These are phyloP conservation scores for Typhlichthys subterraneus DNA, from an alignment of 2,797 vertebrate genomes.

Conservation along the genomic window DNA sequence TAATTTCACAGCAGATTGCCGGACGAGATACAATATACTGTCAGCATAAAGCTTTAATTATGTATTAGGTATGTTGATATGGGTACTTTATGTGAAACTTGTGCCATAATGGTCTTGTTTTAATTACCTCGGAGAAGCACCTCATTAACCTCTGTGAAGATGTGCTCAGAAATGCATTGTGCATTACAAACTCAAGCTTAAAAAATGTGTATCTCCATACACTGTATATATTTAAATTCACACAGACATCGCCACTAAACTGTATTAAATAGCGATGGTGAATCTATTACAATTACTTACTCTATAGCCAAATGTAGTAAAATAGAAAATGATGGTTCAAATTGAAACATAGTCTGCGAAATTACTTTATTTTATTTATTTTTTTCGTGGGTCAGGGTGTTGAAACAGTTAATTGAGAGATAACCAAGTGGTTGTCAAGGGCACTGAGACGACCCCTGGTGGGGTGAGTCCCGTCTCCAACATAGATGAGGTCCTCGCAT, in stretches of 20 bases:
- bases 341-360: conserved; percentile 15
- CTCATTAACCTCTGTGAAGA: conserved; percentile 75
- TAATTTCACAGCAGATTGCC: conserved; percentile 85
- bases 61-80: conserved; percentile 74
- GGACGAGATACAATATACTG: conserved; percentile 79
- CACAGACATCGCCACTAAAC: conserved; percentile 11
- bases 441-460: conserved; percentile 70
- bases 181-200: conserved; percentile 64
- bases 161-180: conserved; percentile 69
- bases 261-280: background rate
- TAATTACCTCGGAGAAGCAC: conserved; percentile 79
- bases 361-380: background rate
- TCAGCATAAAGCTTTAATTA: conserved; percentile 81
- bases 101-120: conserved; percentile 78
- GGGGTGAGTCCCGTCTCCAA: conserved; percentile 38
- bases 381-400: conserved; percentile 3
- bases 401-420: conserved; percentile 39
- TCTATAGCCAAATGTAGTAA: background rate
- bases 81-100: conserved; percentile 76
- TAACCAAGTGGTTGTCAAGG: conserved; percentile 49
- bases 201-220: conserved; percentile 28
- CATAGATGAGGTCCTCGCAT: background rate
- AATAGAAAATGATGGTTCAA: background rate
- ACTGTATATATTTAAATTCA: conserved; percentile 27
- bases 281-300: conserved; percentile 2